A percentile compares a stretch with the other conserved stretches of the same genome.
These are phyloP conservation scores for Nomia melanderi DNA, from an alignment of 1,140 invertebrate genomes.

Conservation along the genomic window DNA sequence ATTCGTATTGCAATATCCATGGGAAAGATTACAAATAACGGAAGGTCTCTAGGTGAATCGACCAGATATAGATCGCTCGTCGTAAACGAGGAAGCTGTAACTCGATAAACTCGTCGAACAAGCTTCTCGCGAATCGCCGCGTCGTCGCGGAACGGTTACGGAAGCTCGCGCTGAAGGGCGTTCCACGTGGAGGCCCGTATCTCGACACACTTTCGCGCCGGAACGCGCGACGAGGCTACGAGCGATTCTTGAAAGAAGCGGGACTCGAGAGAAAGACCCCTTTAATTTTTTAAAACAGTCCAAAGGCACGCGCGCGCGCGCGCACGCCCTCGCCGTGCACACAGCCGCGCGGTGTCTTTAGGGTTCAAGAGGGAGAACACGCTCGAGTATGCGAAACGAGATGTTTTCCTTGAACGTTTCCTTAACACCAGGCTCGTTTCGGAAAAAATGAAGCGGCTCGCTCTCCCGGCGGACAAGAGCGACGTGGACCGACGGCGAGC, in stretches of 20 bases:
- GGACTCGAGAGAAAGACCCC: slow-evolving; percentile 28
- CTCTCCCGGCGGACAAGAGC: no score
- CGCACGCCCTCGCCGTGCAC: background rate
- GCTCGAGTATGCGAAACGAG: slow-evolving; percentile 35
- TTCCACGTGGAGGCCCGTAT: background rate
- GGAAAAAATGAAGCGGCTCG: background rate
- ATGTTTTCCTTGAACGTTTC: slow-evolving; percentile 40
- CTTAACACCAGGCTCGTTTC: slow-evolving; percentile 24
- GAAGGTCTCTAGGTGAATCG: no score
- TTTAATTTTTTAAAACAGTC: slow-evolving; percentile 52
- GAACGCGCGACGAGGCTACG: slow-evolving; percentile 31
- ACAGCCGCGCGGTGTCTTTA: slow-evolving; percentile 20
- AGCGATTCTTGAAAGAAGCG: slow-evolving; percentile 48
- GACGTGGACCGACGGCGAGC: background rate
- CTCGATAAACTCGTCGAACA: no score
- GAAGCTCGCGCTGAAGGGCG: background rate
- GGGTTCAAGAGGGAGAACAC: slow-evolving; percentile 23
- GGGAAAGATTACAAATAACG: no score
- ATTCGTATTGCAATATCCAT: no score
- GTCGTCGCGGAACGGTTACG: background rate
- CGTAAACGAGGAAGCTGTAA: no score
- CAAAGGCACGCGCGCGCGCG: slow-evolving; percentile 16
- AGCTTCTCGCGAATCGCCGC: no score
- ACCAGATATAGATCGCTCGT: no score
- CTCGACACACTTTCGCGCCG: slow-evolving; percentile 44